Evolutionary conservation across 2,888 invertebrate species (phyloP).

Genomic region (Aricia artaxerxes): DNA sequence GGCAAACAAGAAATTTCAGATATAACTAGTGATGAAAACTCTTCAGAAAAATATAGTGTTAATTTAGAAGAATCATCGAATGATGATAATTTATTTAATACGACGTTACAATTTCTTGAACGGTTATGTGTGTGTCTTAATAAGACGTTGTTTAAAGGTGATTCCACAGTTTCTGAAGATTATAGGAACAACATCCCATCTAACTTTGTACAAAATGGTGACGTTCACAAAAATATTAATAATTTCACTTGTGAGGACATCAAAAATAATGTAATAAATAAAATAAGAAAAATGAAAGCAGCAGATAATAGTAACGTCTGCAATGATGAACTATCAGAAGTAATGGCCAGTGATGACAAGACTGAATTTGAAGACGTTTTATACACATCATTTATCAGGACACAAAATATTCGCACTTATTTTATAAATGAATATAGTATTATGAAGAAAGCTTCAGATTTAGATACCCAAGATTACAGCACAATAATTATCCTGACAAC

Average conservation of each 20-base stretch:
- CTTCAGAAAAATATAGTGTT: conserved; percentile 58
- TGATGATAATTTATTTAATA: conserved; percentile 58
- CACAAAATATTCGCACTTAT: conserved; percentile 55
- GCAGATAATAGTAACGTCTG: background rate
- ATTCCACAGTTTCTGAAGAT: conserved; percentile 44
- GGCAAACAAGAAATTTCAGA: conserved; percentile 44
- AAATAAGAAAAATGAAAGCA: conserved; percentile 31
- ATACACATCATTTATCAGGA: conserved; percentile 54
- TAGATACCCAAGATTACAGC: conserved; percentile 42
- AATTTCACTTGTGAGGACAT: conserved; percentile 60
- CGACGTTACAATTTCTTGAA: conserved; percentile 61
- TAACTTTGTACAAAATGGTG: conserved; percentile 38
- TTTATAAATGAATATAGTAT: conserved; percentile 55
- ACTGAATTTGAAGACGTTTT: conserved; percentile 49
- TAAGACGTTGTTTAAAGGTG: conserved; percentile 52
- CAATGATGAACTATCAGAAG: conserved; percentile 31
- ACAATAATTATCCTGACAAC: conserved; percentile 63
- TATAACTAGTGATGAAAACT: conserved; percentile 47
- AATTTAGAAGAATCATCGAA: conserved; percentile 52
- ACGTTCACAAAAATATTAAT: conserved; percentile 52
- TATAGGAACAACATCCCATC: conserved; percentile 45
- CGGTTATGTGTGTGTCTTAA: conserved; percentile 65
- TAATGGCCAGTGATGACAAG: conserved; percentile 38
- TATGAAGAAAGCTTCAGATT: conserved; percentile 42
- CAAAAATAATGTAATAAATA: conserved; percentile 50